Evolutionary conservation across 1,140 invertebrate species (phyloP), one percentile per base, ranked within the genome.

Genomic region (Protaetia brevitarsis): DNA sequence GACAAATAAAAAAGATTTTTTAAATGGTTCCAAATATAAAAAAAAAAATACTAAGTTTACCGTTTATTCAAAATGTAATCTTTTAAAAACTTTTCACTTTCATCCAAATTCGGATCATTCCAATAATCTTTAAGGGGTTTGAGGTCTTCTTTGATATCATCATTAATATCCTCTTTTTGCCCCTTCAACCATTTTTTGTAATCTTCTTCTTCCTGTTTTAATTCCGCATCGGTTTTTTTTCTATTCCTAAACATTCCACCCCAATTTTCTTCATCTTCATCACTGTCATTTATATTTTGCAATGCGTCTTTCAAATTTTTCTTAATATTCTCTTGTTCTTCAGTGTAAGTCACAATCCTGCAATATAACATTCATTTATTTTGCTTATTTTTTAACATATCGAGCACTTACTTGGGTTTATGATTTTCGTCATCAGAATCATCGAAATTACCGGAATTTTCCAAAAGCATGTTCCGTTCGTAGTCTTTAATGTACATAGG

Each of bases 51-150:
- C 34, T 68, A 57, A 36, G 73, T 66, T 69, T 88, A 92, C 79
- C 84, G 87, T 79, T 95, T 94, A 76, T 97, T 94, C 11, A 98
- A 80, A 73, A 99, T 88, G 75, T 94, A 98, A 82, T 98, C 95
- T 56, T 91, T 85, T 0, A 99, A 80, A 79, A 96, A 98, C 65
- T 90, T 88, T 79, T 99, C 96, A 58, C 86, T 87, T 69, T 89
- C 81, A 75, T 91, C 88, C 19, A 98, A 80, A 67, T 90, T 87
- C 30, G 90, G 88, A 79, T 91, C 84, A 27, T 82, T 88, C 95
- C 95, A 98, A 78, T 89, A 91, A 31, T 94, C 86, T 67, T 90
- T 89, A 28, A 98, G 77, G 11, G 88, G 86, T 74, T 88, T 87
- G 69, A 94, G 79, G 60, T 89, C 86, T 23, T 70, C 71, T 75